A percentile compares a stretch with the other conserved stretches of the same genome.
These are phyloP conservation scores for Drosophila teissieri DNA, from an alignment of 1,140 invertebrate genomes.

Conservation along the genomic window DNA sequence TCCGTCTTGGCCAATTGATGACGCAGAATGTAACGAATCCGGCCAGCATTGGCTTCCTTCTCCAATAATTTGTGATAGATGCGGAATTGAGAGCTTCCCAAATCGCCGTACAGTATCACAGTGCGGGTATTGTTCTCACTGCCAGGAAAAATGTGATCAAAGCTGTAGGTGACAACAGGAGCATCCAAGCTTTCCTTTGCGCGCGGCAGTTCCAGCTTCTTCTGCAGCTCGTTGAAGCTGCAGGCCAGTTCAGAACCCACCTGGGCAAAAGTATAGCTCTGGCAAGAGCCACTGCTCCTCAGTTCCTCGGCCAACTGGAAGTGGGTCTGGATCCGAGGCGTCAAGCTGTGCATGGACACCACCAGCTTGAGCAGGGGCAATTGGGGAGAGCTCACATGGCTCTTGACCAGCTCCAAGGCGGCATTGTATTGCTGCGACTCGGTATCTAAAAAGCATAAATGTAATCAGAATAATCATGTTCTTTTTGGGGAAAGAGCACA, in stretches of 20 bases:
- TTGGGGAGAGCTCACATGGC: constrained; percentile 90
- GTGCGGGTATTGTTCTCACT: constrained; percentile 89
- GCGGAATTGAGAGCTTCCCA: constrained; percentile 91
- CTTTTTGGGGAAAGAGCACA: neutral
- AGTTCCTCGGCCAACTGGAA: constrained; percentile 92
- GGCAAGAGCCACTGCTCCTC: constrained; percentile 86
- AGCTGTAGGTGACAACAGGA: constrained; percentile 87
- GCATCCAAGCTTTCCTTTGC: constrained; percentile 75
- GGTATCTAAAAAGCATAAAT: constrained; percentile 87
- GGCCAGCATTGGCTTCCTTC: constrained; percentile 87
- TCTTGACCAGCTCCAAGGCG: constrained; percentile 88
- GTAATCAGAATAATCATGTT: neutral
- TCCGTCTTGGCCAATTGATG: constrained; percentile 85
- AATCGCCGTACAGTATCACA: constrained; percentile 94
- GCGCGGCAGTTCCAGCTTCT: constrained; percentile 60
- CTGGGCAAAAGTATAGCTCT: constrained; percentile 88
- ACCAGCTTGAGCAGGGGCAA: constrained; percentile 93
- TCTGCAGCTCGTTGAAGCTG: constrained; percentile 85
- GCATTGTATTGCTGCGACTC: constrained; percentile 92
- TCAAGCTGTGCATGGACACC: constrained; percentile 94
- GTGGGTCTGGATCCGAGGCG: constrained; percentile 96
- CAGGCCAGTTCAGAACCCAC: constrained; percentile 91
- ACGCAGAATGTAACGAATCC: constrained; percentile 94
- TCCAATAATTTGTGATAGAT: constrained; percentile 91
- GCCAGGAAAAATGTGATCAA: constrained; percentile 94